Conservation (phyloP, 2,113 vertebrate species). For the Ursus arctos region DNA sequence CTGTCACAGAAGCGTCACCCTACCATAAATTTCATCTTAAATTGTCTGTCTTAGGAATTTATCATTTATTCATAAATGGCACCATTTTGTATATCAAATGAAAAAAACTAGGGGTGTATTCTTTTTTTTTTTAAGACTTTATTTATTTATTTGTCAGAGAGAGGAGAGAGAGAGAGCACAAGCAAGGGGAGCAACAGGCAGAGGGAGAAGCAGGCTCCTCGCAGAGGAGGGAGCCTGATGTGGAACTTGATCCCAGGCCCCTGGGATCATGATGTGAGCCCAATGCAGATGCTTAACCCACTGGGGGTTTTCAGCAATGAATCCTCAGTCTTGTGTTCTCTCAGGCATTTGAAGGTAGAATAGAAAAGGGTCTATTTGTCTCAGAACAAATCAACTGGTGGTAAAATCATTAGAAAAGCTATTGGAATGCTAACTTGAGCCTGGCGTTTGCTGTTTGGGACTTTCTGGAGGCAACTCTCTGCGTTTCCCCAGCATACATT, state of each 20-base stretch:
- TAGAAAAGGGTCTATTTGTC: not conserved
- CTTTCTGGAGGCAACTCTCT: not conserved
- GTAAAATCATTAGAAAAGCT: not conserved
- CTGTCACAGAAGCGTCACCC: slow-evolving; percentile 76
- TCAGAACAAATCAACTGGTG: not conserved
- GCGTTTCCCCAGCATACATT: not conserved
- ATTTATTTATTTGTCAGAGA: not conserved
- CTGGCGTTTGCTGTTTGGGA: not conserved
- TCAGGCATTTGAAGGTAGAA: not conserved
- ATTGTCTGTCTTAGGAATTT: not conserved
- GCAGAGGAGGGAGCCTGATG: not conserved
- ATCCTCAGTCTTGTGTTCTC: not conserved
- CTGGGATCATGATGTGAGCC: not conserved
- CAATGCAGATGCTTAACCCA: not conserved
- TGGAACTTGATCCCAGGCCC: not conserved
- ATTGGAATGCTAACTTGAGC: not conserved
- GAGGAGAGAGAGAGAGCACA: not conserved
- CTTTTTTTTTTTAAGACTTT: not conserved
- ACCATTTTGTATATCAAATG: not conserved
- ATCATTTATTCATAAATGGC: not conserved
- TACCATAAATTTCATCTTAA: slow-evolving; percentile 32
- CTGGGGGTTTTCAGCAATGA: not conserved
- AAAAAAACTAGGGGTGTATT: not conserved
- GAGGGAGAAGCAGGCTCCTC: not conserved
- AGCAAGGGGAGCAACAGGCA: no score